Evolutionary conservation across 2,113 vertebrate species (phyloP), one percentile per base, ranked within the genome.

Genomic region (Synchiropus splendidus): DNA sequence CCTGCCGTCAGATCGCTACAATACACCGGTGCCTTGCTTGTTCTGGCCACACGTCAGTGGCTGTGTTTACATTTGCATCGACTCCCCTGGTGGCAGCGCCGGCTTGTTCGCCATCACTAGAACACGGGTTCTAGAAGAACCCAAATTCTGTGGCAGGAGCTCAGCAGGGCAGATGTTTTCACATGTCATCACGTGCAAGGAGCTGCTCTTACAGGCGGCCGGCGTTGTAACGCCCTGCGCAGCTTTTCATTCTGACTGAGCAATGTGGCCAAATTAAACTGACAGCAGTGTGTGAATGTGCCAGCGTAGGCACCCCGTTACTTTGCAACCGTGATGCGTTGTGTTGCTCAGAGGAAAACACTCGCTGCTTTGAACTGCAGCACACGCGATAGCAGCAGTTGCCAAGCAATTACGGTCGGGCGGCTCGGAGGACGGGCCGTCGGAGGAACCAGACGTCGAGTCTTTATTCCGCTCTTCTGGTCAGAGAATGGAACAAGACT

Each of bases 61-160:
- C 30, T 42, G 52, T 47, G 41, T 68, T 72, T 67, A 67, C 77
- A 69, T 75, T 62, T 73, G 68, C 69, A 48, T 48, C 34, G 1
- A 11, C 36, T 64, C 74, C 75, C 77, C 61, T 30, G 66, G 68
- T 54, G 74, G 68, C 60, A 13, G 10, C 16, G 51, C 51, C 40
- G 48, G 66, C 45, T 46, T 46, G 55, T 49, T 54, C 38, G 64
- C 67, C 59, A 51, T 59, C 69, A 51, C 53, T 53, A 54, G 46
- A 65, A 58, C 59, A 61, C 54, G 58, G 33, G 42, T 57, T 46
- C 63, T 45, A 21, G 10, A 42, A 62, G 70, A 70, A 77, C 57
- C 63, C 64, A 64, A 61, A 70, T 65, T 52, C 47, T 10, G n/a
- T n/a, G 39, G 31, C 56, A 46, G n/a, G n/a, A n/a, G n/a, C n/a